A percentile compares a stretch with the other conserved stretches of the same genome.
These are phyloP conservation scores for Tryphoninae sp. DNA, from an alignment of 2,888 invertebrate species.

Conservation along the genomic window DNA sequence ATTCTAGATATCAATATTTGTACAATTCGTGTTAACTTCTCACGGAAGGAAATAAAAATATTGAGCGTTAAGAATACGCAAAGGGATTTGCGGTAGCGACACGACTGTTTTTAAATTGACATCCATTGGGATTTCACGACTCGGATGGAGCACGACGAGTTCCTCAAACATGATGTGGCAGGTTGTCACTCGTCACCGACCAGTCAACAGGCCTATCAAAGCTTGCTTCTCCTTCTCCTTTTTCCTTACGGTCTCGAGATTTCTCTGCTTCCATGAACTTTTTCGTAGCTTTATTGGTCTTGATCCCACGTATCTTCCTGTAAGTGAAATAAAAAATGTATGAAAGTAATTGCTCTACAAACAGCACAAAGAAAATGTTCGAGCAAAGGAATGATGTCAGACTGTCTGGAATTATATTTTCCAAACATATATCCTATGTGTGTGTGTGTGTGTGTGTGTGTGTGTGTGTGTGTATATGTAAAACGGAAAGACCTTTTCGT, in stretches of 20 bases:
- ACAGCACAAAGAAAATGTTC: not conserved
- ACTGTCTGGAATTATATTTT: not conserved
- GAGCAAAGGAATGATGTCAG: not conserved
- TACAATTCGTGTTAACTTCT: conserved; percentile 30
- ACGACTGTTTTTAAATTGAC: conserved; percentile 11
- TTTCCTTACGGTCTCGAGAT: conserved; percentile 95
- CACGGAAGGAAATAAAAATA: not conserved
- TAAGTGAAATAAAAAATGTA: conserved; percentile 70
- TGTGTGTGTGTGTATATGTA: not conserved
- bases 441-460: not conserved
- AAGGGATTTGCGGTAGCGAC: not conserved
- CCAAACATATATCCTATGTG: not conserved
- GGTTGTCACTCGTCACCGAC: conserved; percentile 79
- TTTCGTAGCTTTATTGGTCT: conserved; percentile 98
- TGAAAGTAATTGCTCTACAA: not conserved
- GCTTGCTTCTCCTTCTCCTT: conserved; percentile 98
- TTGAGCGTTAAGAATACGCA: not conserved
- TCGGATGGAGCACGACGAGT: not conserved
- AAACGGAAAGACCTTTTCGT: not conserved
- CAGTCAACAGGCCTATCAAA: conserved; percentile 88
- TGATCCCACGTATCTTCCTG: conserved; percentile 99
- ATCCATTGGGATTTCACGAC: not conserved
- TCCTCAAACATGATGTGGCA: not conserved
- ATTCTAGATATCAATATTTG: conserved; percentile 25
- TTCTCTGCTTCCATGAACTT: conserved; percentile 97